Percentiles rank a stretch among this genome's conserved stretches.
Evolutionary conservation across 1,140 invertebrate genomes (phyloP).

Genomic region (silkworm (Bombyx mori)): ASM3026992v2 NC_085116.1:15636501-15637000

Average conservation of each 20-base stretch:
- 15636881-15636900: too few relatives aligned
- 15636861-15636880: too few relatives aligned
- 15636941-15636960: too few relatives aligned
- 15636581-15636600: conserved; percentile 12
- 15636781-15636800: conserved; percentile 66
- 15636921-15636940: too few relatives aligned
- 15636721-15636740: conserved; percentile 50
- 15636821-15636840: conserved; percentile 13
- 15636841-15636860: too few relatives aligned
- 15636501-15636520: conserved; percentile 43
- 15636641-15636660: neutral
- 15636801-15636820: conserved; percentile 53
- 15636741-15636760: conserved; percentile 40
- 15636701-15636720: conserved; percentile 66
- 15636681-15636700: conserved; percentile 31
- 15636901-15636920: too few relatives aligned
- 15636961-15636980: neutral
- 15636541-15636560: conserved; percentile 31
- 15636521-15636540: conserved; percentile 30
- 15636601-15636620: conserved; percentile 3
- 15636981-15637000: conserved; percentile 27
- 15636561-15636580: conserved; percentile 19
- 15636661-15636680: neutral
- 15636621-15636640: neutral
- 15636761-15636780: conserved; percentile 49